Percentiles rank a stretch among this genome's conserved stretches.
phyloP scores from a whole-genome alignment of 64 coral and sea anemone species.

The Pocillopora damicornis region DNA sequence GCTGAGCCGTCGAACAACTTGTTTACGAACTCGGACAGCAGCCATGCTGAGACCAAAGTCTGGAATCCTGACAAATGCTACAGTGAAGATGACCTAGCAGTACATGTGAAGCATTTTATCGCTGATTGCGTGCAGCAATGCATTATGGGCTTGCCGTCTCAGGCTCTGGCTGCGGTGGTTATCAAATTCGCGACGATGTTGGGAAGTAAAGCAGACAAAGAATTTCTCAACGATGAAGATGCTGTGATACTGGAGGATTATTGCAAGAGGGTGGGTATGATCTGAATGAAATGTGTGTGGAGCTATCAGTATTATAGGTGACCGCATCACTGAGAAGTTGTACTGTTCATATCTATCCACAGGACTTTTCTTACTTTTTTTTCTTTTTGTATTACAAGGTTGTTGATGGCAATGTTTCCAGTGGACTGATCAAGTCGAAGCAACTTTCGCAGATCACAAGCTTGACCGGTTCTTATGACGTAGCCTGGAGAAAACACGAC shows the following conservation, averaged over 20 bases:
- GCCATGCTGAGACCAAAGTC: conserved; percentile 5
- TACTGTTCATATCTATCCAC: neutral
- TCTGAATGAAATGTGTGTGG: neutral
- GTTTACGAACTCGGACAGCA: neutral
- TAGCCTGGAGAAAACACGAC: conserved; percentile 97
- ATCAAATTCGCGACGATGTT: conserved; percentile 59
- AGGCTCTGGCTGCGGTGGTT: conserved; percentile 74
- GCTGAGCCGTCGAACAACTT: conserved; percentile 15
- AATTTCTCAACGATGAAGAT: conserved; percentile 25
- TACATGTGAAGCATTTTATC: conserved; percentile 86
- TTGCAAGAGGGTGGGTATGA: conserved; percentile 72
- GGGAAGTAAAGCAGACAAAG: conserved; percentile 46
- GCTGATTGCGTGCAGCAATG: conserved; percentile 89
- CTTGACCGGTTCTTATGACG: conserved; percentile 89
- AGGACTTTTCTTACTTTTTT: neutral
- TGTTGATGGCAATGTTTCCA: conserved; percentile 76
- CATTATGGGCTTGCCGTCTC: conserved; percentile 90
- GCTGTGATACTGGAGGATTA: conserved; percentile 60
- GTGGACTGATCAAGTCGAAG: conserved; percentile 62
- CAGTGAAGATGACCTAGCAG: conserved; percentile 90
- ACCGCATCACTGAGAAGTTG: neutral
- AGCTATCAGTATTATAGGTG: neutral
- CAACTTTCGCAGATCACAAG: conserved; percentile 75
- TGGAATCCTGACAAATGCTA: conserved; percentile 82
- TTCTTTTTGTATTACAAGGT: conserved; percentile 40